Base-by-base conservation (phyloP, 2,797 vertebrate species). In the Epinephelus coioides region DNA sequence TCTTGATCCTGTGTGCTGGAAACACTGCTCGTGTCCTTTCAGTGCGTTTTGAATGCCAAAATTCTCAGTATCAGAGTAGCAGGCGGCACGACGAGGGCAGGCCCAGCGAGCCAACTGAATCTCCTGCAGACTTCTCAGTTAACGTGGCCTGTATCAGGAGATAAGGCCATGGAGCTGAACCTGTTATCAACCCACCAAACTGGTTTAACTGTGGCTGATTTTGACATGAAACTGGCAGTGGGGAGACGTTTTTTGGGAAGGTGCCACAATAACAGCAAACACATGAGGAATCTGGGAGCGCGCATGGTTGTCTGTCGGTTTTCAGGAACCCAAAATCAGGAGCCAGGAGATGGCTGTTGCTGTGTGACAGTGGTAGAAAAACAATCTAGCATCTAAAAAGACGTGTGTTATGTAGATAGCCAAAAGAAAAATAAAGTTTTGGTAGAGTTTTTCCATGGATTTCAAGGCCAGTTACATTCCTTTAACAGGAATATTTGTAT, bases 101-200 rank as follows among this genome's bases (percentile, higher is more conserved):
- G 62, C 44, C 50, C 54, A 27, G 38, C 5, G 14, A 66, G 44
- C 15, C 15, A n/a, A 1, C 4, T 21, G 38, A 71, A 47, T 49
- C 57, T 53, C 34, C 55, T 53, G n/a, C 68, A 63, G 49, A 57
- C 30, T 17, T 50, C 23, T 70, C 54, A 15, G 63, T 59, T 62
- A 30, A 15, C 34, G 3, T 2, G 2, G 30, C 66, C 68, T 64
- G 76, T 49, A 25, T 47, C 30, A 15, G 46, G 62, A 84, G 74
- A 83, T 81, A 79, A 46, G 50, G 34, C 40, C 6, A 11, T 8
- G 1, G 21, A 10, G 57, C n/a, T 47, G 21, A 73, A 66, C 62
- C 6, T 12, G 49, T 44, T 47, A 30, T n/a, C 21, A 38, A 69
- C 79, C 49, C 9, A 30, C 44, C 78, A 64, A 84, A 90, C 86